Evolutionary conservation across 2,888 invertebrate genomes (phyloP).

Genomic region (Crocallis elinguaria): DNA sequence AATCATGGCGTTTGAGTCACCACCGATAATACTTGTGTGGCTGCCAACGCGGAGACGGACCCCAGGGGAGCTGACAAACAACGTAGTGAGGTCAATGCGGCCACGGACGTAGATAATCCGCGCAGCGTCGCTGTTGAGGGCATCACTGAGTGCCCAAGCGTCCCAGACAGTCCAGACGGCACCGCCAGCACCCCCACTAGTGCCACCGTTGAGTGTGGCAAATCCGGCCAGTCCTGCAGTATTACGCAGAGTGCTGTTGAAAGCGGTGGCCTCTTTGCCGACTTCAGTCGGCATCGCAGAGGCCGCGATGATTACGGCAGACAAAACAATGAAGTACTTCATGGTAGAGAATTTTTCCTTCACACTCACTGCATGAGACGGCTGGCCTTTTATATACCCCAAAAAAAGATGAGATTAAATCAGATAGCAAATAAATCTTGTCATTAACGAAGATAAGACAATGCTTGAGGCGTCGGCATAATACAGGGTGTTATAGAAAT

Average conservation of each 20-base stretch:
- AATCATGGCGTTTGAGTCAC: slow-evolving; percentile 17
- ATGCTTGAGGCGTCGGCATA: too few relatives aligned
- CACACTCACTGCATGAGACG: neutral
- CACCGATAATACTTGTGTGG: slow-evolving; percentile 29
- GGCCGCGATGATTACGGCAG: slow-evolving; percentile 3
- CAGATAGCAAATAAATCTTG: too few relatives aligned
- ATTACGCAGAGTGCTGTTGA: neutral
- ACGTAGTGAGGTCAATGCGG: slow-evolving; percentile 22
- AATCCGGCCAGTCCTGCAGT: slow-evolving; percentile 12
- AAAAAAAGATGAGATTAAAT: too few relatives aligned
- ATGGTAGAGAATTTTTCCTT: neutral
- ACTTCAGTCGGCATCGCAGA: slow-evolving; percentile 5
- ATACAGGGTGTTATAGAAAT: too few relatives aligned
- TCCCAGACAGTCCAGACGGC: slow-evolving; percentile 28
- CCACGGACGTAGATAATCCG: slow-evolving; percentile 27
- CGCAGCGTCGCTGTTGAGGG: neutral
- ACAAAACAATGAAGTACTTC: slow-evolving; percentile 7
- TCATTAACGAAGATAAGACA: too few relatives aligned
- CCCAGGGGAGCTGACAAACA: slow-evolving; percentile 31
- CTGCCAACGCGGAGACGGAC: slow-evolving; percentile 24
- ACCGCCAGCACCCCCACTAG: slow-evolving; percentile 30
- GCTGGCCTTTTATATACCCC: neutral
- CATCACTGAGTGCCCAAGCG: slow-evolving; percentile 26
- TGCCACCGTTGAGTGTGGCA: slow-evolving; percentile 22
- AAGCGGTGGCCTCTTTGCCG: neutral